Evolutionary conservation across 2,113 vertebrate species (phyloP), one percentile per base, ranked within the genome.

Genomic region (Brachyhypopomus occidentalis): DNA sequence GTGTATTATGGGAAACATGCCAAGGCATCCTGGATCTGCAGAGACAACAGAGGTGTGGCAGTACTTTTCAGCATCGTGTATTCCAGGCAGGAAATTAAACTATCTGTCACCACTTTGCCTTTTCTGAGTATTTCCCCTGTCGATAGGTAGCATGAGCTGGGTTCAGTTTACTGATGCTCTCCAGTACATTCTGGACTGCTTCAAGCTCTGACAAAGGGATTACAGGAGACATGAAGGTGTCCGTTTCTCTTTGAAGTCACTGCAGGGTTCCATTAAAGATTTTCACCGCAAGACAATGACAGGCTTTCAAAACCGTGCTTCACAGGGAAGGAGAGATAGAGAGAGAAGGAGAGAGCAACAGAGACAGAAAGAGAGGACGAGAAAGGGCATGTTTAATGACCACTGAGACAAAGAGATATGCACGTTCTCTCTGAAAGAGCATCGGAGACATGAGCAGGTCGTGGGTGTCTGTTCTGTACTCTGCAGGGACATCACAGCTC

Each of bases 181-280:
- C 66, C 45, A 67, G 59, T 36, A 48, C 2, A 77, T 36, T 30
- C n/a, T 67, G 38, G 60, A 69, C 80, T 71, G 34, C 66, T 82
- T 77, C 38, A 82, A n/a, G 30, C 38, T 7, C 38, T 36, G 64
- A 60, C 66, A 71, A 72, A 75, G 52, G 80, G 66, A 82, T 82
- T 77, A 75, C 34, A 45, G 27, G 5, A 45, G 64, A 67, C 71
- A 14, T 27, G 72, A 75, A 67, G 25, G 60, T 63, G 67, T 34
- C 22, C 16, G 20, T 56, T 59, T 27, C 62, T 72, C 72, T 85
- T 85, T 85, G 84, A 85, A 77, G 76, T 48, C 66, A 9, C 72
- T 25, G 67, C 59, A 82, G 77, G 52, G 78, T 67, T 79, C 80
- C 84, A 85, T 83, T 85, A 83, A 85, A 83, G 80, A 85, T 63